Conservation (phyloP, 1,140 invertebrate species). For the Solenopsis fugax region DNA sequence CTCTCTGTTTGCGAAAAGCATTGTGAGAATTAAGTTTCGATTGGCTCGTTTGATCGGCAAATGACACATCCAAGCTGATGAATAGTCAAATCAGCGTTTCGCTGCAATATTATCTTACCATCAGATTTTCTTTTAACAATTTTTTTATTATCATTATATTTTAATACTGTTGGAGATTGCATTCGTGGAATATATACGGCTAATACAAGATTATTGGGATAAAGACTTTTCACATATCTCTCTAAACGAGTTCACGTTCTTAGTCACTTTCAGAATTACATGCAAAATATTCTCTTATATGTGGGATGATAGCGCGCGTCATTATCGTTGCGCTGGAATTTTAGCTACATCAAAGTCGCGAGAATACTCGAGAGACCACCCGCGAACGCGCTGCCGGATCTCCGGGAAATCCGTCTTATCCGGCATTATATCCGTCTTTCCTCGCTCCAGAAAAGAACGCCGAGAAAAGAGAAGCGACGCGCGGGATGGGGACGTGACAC, state of each 20-base stretch:
- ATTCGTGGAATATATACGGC: neutral
- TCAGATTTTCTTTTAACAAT: neutral
- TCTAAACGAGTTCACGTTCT: neutral
- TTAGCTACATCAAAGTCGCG: constrained; percentile 22
- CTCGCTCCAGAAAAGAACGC: constrained; percentile 26
- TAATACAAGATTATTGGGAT: constrained; percentile 7
- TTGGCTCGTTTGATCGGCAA: constrained; percentile 31
- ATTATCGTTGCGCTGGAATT: constrained; percentile 25
- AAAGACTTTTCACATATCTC: neutral
- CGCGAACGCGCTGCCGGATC: constrained; percentile 4
- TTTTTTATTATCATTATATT: neutral
- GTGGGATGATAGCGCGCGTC: neutral
- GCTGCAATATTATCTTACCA: neutral
- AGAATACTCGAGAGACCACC: constrained; percentile 40
- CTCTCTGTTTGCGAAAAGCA: constrained; percentile 67
- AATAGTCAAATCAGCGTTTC: neutral
- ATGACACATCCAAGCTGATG: neutral
- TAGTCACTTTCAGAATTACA: neutral
- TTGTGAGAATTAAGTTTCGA: constrained; percentile 66
- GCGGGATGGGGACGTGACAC: neutral
- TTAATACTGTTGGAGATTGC: neutral
- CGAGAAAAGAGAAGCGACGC: constrained; percentile 12
- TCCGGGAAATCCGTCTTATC: constrained; percentile 59
- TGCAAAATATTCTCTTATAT: neutral
- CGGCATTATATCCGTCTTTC: constrained; percentile 57